These are phyloP conservation scores for Catamblyrhynchus diadema DNA, from an alignment of 2,797 vertebrate species.

Conservation along the genomic window DNA sequence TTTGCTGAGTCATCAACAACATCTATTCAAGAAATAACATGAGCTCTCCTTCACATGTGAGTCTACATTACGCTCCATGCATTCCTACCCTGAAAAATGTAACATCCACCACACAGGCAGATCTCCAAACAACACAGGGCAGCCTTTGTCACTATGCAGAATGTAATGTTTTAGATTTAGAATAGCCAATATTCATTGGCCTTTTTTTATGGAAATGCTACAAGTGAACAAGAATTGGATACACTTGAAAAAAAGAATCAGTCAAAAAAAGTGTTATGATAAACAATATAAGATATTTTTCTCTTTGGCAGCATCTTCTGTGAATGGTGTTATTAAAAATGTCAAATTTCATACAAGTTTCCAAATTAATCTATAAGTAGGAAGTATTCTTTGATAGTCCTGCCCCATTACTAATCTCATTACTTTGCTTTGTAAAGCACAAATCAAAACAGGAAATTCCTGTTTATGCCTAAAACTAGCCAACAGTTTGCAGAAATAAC, in stretches of 20 bases:
- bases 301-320: neutral
- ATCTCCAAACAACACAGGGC: neutral
- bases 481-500: neutral
- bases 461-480: neutral
- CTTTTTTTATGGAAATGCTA: neutral
- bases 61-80: no score
- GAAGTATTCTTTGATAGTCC: neutral
- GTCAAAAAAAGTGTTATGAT: neutral
- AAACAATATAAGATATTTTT: neutral
- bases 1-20: neutral
- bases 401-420: neutral
- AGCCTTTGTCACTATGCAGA: neutral
- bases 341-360: neutral
- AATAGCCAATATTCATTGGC: neutral
- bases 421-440: neutral
- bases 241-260: neutral
- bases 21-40: neutral
- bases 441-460: neutral
- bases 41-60: rapidly evolving
- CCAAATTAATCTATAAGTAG: neutral
- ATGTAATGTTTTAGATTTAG: neutral
- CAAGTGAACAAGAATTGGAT: neutral
- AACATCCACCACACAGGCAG: neutral
- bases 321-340: neutral
- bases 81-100: neutral